Base-by-base conservation (phyloP, 2,113 vertebrate genomes). In the Zeus faber region DNA sequence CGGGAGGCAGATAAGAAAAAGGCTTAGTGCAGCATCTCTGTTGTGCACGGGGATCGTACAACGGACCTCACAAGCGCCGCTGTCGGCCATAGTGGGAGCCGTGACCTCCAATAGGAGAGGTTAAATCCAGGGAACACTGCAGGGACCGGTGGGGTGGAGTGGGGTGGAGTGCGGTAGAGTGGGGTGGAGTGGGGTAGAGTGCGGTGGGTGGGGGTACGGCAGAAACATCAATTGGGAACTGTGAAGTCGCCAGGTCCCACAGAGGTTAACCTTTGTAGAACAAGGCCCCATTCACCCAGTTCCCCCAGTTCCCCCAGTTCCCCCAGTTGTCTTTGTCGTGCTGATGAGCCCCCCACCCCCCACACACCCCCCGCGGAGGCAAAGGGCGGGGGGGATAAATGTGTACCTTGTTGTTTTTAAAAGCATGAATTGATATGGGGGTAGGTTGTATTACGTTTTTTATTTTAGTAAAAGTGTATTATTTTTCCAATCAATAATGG, bases 231-330 rank as follows among this genome's bases (percentile, higher is more conserved):
- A 80, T 83, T 85, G 74, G 82, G 82, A 72, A 66, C 61, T 70
- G 67, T 83, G 85, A 81, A 87, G 83, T 81, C 87, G 80, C 86
- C 74, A 66, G 81, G 76, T 72, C 76, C 76, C 72, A 39, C 63
- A 50, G 77, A 84, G 80, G 76, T 80, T 85, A 84, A 89, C 87
- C 89, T 86, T 84, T 85, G 71, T 64, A 67, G 76, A 83, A 81
- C 63, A 55, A 74, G 65, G 62, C 80, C 70, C 74, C 80, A 58
- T 87, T 86, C 54, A 71, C 52, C 54, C 53, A 16, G 51, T 83
- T 77, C n/a, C n/a, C n/a, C n/a, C n/a, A n/a, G n/a, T n/a, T n/a
- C n/a, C n/a, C n/a, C n/a, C n/a, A n/a, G n/a, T n/a, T 86, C 51
- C 72, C 53, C 55, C 54, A 16, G 52, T 83, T 78, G 80, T 88